These are phyloP conservation scores for Styela clava DNA, from an alignment of 23 tunicate species.

Conservation along the genomic window DNA sequence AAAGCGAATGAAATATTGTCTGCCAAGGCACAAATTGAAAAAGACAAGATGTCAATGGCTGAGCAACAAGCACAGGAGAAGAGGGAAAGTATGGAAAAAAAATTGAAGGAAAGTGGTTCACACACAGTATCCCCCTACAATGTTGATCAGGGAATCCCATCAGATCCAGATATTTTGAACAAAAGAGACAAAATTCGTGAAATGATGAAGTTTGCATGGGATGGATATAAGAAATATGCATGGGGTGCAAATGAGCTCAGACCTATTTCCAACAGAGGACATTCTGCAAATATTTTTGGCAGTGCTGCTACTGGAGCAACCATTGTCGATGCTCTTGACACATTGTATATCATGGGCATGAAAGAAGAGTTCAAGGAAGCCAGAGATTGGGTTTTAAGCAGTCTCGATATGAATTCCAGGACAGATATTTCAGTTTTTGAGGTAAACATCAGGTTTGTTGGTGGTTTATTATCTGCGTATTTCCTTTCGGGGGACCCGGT, in stretches of 20 bases:
- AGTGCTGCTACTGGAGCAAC: constrained; percentile 98
- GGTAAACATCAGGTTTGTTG: constrained; percentile 94
- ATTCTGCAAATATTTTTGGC: constrained; percentile 93
- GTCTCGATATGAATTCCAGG: constrained; percentile 65
- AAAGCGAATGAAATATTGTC: constrained; percentile 43
- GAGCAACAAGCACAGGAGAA: constrained; percentile 33
- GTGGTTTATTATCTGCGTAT: constrained; percentile 88
- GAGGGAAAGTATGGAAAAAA: constrained; percentile 22
- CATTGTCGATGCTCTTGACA: constrained; percentile 94
- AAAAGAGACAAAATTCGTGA: constrained; percentile 67
- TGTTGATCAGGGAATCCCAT: constrained; percentile 60
- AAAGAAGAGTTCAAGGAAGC: constrained; percentile 80
- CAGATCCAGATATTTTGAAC: constrained; percentile 56
- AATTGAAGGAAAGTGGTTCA: constrained; percentile 9
- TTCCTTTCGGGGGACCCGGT: constrained; percentile 65
- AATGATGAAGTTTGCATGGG: constrained; percentile 99
- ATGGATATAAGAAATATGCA: constrained; percentile 76
- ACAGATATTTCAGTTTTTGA: constrained; percentile 95
- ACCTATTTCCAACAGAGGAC: constrained; percentile 64
- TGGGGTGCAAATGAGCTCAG: constrained; percentile 91
- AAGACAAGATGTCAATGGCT: constrained; percentile 35
- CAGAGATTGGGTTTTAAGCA: constrained; percentile 52
- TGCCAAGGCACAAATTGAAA: constrained; percentile 52
- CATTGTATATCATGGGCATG: constrained; percentile 97
- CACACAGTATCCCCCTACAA: constrained; percentile 46